Evolutionary conservation across 2,888 invertebrate genomes (phyloP), one percentile per base, ranked within the genome.

Genomic region (Tromatobia lineatoria): DNA sequence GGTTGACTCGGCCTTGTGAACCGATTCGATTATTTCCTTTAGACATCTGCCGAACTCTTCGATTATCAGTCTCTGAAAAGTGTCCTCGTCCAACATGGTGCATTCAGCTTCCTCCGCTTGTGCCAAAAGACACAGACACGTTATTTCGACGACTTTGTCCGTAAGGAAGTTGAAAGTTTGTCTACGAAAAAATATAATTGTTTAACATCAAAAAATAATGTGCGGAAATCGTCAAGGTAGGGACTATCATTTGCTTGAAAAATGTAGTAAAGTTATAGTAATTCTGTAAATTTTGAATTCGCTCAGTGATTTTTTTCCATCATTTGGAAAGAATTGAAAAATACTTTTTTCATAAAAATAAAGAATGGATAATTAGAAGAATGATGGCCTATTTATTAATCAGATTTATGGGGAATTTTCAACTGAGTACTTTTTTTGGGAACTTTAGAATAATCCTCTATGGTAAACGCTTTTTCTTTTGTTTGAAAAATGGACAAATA

Each of bases 41-140:
- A 99, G 95, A 94, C 99, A 99, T 87, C 98, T 96, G 59, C 99
- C 98, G 94, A 99, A 98, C 94, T 99, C 99, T 92, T 98, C 97
- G 86, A 99, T 96, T 87, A 99, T 96, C 91, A 96, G 95, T 66
- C 96, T 94, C 96, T 89, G 97, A 94, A 90, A 95, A 93, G 94
- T 95, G 92, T 94, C 95, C 57, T 96, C 96, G 42, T 95, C 95
- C 86, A 95, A 94, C 93, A 95, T 95, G 71, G 95, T 94, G 67
- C 95, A 95, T 89, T 97, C 97, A 64, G 96, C 96, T 92, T 97
- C 97, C 89, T 97, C 97, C 4, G 98, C 98, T 91, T 98, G 97
- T 15, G 99, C 98, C 91, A 99, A 94, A n/a, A n/a, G n/a, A n/a
- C n/a, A n/a, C 93, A 99, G 95, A 91, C 98, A 98, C 13, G 99